A percentile compares a stretch with the other conserved stretches of the same genome.
Conservation (phyloP, 2,113 vertebrate species). For the Plestiodon gilberti region DNA sequence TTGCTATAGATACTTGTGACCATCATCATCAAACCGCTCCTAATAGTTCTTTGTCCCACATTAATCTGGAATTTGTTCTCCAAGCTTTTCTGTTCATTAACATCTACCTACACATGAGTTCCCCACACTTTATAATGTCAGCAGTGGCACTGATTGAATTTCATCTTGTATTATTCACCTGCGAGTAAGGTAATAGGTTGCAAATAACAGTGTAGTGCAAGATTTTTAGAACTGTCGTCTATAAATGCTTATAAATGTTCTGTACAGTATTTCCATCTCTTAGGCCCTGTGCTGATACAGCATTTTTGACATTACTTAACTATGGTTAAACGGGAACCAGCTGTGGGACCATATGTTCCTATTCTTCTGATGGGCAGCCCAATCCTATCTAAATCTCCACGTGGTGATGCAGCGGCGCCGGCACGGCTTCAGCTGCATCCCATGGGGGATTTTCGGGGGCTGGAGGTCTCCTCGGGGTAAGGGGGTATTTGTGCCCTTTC, state of each 20-base stretch:
- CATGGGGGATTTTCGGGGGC: no score
- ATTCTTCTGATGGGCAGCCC: no score
- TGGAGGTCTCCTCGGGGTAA: no score
- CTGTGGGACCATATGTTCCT: neutral
- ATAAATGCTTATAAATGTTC: conserved; percentile 36
- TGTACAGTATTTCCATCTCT: conserved; percentile 29
- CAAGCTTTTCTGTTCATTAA: conserved; percentile 48
- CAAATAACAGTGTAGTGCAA: conserved; percentile 53
- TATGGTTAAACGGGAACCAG: neutral
- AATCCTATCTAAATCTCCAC: no score
- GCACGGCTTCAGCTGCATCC: no score
- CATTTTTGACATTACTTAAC: neutral
- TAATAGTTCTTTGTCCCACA: conserved; percentile 45
- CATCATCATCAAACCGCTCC: conserved; percentile 51
- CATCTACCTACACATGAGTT: conserved; percentile 40
- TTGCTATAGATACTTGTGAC: neutral
- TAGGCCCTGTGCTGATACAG: neutral
- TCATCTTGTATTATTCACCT: conserved; percentile 53
- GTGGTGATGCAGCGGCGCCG: no score
- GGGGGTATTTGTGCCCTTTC: no score
- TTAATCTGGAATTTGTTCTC: conserved; percentile 57
- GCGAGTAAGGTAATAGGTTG: conserved; percentile 52
- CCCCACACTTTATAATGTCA: conserved; percentile 42
- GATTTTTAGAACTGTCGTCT: conserved; percentile 57
- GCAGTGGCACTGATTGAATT: conserved; percentile 52